Conservation (phyloP, 2,113 vertebrate species). For the Seriola aureovittata region DNA sequence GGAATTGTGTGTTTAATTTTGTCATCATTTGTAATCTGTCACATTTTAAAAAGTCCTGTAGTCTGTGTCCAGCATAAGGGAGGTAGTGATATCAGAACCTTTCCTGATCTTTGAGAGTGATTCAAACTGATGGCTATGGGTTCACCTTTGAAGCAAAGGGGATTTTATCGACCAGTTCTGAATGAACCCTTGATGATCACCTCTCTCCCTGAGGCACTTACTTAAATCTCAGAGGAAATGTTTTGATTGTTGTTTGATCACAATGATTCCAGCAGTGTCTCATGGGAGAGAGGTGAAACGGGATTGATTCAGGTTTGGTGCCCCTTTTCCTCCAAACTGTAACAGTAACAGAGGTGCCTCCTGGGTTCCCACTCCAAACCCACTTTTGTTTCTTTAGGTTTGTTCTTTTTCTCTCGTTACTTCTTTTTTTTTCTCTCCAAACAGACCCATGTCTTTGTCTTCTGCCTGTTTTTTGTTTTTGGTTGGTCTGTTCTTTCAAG, state of each 20-base stretch:
- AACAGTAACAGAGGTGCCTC: conserved; percentile 88
- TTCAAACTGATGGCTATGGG: conserved; percentile 40
- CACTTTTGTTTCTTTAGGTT: conserved; percentile 87
- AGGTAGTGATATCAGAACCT: conserved; percentile 54
- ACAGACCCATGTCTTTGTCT: conserved; percentile 92
- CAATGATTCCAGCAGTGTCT: conserved; percentile 21
- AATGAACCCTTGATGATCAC: conserved; percentile 48
- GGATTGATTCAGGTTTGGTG: conserved; percentile 55
- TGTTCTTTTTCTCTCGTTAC: conserved; percentile 91
- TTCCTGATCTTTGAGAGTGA: conserved; percentile 48
- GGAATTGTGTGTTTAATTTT: conserved; percentile 43
- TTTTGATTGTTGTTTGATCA: conserved; percentile 34
- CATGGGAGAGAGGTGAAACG: conserved; percentile 42
- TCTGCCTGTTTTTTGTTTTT: conserved; percentile 81
- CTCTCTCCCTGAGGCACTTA: conserved; percentile 45
- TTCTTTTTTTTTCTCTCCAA: conserved; percentile 91
- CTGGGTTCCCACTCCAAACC: conserved; percentile 89
- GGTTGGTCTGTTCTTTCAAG: conserved; percentile 87
- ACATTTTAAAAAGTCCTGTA: conserved; percentile 48
- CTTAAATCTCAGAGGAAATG: conserved; percentile 15
- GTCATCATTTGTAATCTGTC: conserved; percentile 29
- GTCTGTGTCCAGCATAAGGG: conserved; percentile 74
- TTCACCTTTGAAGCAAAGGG: conserved; percentile 52
- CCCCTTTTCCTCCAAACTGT: conserved; percentile 67
- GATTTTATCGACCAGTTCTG: conserved; percentile 43